Evolutionary conservation across 2,113 vertebrate species (phyloP).

Genomic region (Leptodactylus fuscus): DNA sequence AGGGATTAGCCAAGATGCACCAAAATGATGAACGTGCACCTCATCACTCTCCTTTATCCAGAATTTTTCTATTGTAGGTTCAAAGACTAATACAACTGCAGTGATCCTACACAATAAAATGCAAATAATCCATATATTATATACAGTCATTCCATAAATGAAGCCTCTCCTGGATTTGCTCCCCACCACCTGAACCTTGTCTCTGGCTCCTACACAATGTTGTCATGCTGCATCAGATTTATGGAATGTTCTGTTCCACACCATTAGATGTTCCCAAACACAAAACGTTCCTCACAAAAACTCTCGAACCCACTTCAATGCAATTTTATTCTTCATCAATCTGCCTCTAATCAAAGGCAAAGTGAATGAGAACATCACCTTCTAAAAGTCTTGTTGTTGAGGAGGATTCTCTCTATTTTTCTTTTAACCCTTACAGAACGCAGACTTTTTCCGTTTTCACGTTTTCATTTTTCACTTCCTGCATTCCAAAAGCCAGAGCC

Average conservation of each 20-base stretch:
- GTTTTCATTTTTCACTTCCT: too few species aligned
- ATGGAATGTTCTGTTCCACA: slow-evolving; percentile 4
- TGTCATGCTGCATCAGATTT: slow-evolving; percentile 1
- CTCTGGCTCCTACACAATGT: not conserved
- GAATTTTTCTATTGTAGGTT: too few species aligned
- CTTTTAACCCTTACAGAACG: too few species aligned
- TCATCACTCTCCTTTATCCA: too few species aligned
- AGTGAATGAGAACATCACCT: not conserved
- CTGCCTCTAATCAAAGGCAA: not conserved
- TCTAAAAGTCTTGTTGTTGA: not conserved
- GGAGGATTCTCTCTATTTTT: not conserved
- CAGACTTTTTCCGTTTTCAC: too few species aligned
- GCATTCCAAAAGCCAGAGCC: too few species aligned
- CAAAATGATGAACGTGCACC: too few species aligned
- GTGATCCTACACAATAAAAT: not conserved
- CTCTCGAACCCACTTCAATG: not conserved
- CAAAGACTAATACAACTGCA: too few species aligned
- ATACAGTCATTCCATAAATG: not conserved
- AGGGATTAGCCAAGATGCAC: too few species aligned
- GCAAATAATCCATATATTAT: not conserved
- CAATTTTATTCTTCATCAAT: not conserved
- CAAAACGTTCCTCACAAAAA: not conserved
- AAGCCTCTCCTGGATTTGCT: not conserved
- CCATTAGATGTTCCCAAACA: not conserved
- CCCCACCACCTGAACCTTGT: not conserved